Conservation (phyloP, 2,113 vertebrate species). For the Leucosticte australis region DNA sequence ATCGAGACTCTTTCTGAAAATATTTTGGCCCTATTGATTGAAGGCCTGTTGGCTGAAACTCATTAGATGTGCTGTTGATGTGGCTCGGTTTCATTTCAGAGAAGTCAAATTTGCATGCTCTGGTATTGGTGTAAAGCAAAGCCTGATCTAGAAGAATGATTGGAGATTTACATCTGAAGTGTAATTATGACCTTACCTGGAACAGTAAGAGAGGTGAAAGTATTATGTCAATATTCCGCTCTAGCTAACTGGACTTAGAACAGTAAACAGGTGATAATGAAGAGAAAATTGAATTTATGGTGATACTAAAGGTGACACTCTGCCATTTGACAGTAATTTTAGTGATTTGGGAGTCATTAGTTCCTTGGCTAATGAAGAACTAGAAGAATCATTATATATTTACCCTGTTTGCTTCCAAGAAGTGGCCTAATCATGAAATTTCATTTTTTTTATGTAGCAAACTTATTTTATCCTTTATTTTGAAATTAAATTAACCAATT, state of each 20-base stretch:
- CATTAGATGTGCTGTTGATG: accelerated
- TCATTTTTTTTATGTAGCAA: neutral
- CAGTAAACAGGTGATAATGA: neutral
- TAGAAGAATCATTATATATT: neutral
- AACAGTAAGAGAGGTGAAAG: neutral
- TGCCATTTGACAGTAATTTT: neutral
- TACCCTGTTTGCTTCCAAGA: neutral
- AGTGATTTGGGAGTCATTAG: neutral
- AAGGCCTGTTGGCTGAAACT: neutral
- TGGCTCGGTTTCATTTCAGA: neutral
- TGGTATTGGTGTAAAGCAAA: neutral
- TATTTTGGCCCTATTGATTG: neutral
- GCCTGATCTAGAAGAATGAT: neutral
- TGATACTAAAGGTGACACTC: neutral
- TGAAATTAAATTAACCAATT: neutral
- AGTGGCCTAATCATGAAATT: neutral
- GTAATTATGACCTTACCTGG: neutral
- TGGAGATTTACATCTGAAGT: neutral
- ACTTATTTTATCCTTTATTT: neutral
- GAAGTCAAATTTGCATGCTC: neutral
- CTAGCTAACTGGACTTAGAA: neutral
- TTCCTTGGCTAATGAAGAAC: neutral
- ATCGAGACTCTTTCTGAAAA: neutral
- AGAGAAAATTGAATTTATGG: neutral
- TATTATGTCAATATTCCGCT: neutral